Evolutionary conservation across 2,797 vertebrate species (phyloP).

Genomic region (Myioborus miniatus): DNA sequence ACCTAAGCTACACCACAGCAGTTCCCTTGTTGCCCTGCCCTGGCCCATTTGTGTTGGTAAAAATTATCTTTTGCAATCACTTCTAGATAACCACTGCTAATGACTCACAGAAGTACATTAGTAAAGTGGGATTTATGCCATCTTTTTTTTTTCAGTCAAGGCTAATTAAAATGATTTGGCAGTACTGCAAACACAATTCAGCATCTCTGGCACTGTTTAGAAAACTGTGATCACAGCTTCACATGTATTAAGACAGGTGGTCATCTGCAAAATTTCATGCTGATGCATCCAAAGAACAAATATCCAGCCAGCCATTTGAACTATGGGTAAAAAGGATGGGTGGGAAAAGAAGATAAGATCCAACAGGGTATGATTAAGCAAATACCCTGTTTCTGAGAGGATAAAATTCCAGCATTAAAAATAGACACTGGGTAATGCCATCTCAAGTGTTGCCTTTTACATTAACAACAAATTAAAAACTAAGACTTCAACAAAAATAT

Average conservation of each 20-base stretch:
- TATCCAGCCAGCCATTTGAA: neutral
- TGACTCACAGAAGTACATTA: conserved; percentile 24
- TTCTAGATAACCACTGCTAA: neutral
- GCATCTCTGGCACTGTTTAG: conserved; percentile 26
- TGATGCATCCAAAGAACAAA: neutral
- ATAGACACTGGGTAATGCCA: neutral
- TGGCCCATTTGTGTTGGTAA: neutral
- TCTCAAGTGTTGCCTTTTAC: neutral
- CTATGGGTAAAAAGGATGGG: neutral
- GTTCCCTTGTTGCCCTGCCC: neutral
- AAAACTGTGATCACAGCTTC: conserved; percentile 47
- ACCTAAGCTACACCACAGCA: neutral
- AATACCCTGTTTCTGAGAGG: neutral
- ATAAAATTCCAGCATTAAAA: neutral
- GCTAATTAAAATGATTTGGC: conserved; percentile 36
- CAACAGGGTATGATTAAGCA: neutral
- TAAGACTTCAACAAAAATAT: neutral
- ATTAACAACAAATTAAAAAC: neutral
- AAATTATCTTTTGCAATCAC: neutral
- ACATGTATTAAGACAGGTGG: neutral
- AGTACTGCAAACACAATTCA: conserved; percentile 34
- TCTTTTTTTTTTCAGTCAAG: conserved; percentile 21
- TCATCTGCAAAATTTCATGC: conserved; percentile 29
- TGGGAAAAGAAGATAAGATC: neutral
- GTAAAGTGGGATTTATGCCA: conserved; percentile 32